Evolutionary conservation across 2,888 invertebrate species (phyloP).

Genomic region (Epirrita christyi): DNA sequence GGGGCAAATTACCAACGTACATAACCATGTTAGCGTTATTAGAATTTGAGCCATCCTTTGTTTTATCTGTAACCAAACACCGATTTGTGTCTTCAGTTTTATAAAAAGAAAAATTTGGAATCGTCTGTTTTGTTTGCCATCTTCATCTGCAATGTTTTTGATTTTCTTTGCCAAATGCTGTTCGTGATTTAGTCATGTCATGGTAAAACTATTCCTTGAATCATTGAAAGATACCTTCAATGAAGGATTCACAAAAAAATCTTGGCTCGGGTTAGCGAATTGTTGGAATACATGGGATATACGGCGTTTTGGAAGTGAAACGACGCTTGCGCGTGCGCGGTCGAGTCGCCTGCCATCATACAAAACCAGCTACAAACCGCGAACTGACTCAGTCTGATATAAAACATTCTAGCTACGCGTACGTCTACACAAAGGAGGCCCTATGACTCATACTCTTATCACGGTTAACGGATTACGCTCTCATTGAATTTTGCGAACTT

Average conservation of each 20-base stretch:
- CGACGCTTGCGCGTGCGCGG: constrained; percentile 73
- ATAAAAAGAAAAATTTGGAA: constrained; percentile 31
- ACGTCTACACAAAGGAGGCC: constrained; percentile 64
- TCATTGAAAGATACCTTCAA: constrained; percentile 56
- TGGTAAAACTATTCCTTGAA: constrained; percentile 70
- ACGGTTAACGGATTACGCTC: constrained; percentile 64
- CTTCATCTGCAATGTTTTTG: constrained; percentile 34
- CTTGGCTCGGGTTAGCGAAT: constrained; percentile 71
- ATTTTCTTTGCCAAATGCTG: constrained; percentile 48
- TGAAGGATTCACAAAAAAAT: constrained; percentile 56
- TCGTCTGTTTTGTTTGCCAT: constrained; percentile 25
- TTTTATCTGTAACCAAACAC: constrained; percentile 20
- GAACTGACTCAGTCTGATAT: constrained; percentile 82
- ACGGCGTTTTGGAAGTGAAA: constrained; percentile 55
- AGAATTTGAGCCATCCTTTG: constrained; percentile 28
- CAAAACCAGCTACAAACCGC: constrained; percentile 78
- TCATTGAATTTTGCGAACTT: constrained; percentile 59
- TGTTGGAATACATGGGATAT: constrained; percentile 67
- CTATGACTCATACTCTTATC: constrained; percentile 79
- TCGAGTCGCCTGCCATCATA: constrained; percentile 63
- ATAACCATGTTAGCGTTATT: constrained; percentile 42
- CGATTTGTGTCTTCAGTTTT: constrained; percentile 14
- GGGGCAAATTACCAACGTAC: constrained; percentile 52
- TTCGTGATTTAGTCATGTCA: constrained; percentile 55
- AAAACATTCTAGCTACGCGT: constrained; percentile 77